Conservation (phyloP, 2,113 vertebrate species). For the Circaetus gallicus region DNA sequence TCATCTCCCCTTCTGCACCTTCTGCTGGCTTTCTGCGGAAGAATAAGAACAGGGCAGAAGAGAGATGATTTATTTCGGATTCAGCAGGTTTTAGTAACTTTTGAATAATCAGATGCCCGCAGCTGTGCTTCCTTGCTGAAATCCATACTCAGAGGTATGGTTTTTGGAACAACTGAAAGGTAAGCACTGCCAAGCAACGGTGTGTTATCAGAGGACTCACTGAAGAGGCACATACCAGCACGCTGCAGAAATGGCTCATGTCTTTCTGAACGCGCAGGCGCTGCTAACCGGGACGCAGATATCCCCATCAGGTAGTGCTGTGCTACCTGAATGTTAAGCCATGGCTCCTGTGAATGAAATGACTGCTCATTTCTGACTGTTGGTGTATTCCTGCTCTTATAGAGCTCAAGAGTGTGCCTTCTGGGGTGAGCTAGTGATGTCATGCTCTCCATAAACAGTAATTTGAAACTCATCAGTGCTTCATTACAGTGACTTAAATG, state of each 20-base stretch:
- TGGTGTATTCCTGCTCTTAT: neutral
- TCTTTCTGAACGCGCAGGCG: fast-evolving
- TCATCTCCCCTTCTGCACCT: neutral
- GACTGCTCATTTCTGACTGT: neutral
- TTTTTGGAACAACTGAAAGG: neutral
- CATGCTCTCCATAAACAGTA: neutral
- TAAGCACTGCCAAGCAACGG: neutral
- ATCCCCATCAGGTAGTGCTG: neutral
- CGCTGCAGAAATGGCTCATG: neutral
- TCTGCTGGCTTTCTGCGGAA: neutral
- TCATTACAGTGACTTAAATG: neutral
- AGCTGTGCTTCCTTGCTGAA: neutral
- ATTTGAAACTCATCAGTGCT: neutral
- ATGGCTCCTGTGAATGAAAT: neutral
- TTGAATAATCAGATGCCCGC: neutral
- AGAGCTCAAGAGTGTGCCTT: neutral
- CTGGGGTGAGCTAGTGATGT: neutral
- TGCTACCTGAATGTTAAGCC: neutral
- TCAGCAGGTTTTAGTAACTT: neutral
- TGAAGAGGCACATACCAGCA: constrained; percentile 1
- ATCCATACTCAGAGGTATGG: neutral
- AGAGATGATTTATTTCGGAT: neutral
- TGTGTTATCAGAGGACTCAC: neutral
- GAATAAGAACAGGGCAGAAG: neutral
- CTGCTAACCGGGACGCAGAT: neutral